Percentiles rank a stretch among this genome's conserved stretches.
Evolutionary conservation across 2,888 invertebrate species (phyloP).

Genomic region (Meiosimyza decipiens): DNA sequence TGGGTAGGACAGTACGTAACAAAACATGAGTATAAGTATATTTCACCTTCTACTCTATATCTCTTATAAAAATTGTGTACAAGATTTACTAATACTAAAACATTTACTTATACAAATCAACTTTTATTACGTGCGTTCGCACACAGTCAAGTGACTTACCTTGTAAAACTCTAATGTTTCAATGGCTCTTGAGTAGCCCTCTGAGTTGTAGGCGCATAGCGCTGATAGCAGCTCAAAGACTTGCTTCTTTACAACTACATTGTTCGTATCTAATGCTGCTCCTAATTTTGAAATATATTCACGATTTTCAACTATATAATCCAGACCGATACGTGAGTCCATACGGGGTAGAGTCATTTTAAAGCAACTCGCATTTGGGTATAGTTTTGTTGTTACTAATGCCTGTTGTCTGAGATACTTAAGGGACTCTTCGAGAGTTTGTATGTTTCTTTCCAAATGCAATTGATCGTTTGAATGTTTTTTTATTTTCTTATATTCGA

Average conservation of each 20-base stretch:
- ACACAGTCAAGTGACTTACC: conserved; percentile 70
- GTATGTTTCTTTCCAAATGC: background rate
- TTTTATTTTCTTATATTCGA: background rate
- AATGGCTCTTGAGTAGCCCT: conserved; percentile 86
- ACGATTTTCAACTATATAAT: conserved; percentile 93
- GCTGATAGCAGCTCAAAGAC: conserved; percentile 95
- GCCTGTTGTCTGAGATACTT: background rate
- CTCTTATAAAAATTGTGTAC: too few species aligned
- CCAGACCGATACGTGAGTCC: conserved; percentile 93
- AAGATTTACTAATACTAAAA: background rate
- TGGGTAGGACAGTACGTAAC: too few species aligned
- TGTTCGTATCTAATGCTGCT: conserved; percentile 90
- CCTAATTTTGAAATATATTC: conserved; percentile 92
- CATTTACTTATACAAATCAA: background rate
- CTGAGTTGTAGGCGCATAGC: conserved; percentile 91
- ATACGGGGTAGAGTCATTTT: conserved; percentile 67
- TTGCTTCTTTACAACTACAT: conserved; percentile 93
- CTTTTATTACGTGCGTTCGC: background rate
- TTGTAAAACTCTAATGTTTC: conserved; percentile 93
- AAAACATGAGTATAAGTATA: too few species aligned
- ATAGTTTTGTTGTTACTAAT: background rate
- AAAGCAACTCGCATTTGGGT: conserved; percentile 42
- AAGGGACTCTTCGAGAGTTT: background rate
- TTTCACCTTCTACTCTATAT: too few species aligned
- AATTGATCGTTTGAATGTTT: background rate